Conservation (phyloP, 2,113 vertebrate genomes). For the Indicator maculatus region DNA sequence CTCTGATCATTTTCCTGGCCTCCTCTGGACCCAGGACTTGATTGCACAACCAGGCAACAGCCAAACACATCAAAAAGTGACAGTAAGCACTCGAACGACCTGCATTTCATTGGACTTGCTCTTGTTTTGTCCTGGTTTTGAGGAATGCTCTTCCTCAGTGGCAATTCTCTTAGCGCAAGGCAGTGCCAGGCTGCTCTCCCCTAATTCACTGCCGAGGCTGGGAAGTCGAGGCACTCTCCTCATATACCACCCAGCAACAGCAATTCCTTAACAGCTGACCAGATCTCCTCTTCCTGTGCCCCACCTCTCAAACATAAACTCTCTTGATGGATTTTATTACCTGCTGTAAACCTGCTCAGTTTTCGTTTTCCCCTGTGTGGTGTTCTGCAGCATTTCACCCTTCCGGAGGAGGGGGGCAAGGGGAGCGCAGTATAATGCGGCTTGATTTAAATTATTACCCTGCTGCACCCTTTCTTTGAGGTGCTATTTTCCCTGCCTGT, state of each 20-base stretch:
- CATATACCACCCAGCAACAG: background rate
- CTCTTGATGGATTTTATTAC: slow-evolving; percentile 26
- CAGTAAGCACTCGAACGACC: background rate
- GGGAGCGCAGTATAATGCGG: slow-evolving; percentile 38
- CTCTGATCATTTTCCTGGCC: background rate
- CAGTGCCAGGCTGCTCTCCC: background rate
- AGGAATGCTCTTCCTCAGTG: background rate
- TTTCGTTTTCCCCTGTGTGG: slow-evolving; percentile 19
- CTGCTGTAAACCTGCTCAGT: slow-evolving; percentile 28
- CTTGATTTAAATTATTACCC: slow-evolving; percentile 77
- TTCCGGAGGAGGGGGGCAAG: background rate
- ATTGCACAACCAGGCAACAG: background rate
- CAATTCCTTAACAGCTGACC: background rate
- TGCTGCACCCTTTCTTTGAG: slow-evolving; percentile 62
- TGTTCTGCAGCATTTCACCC: slow-evolving; percentile 36
- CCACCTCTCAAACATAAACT: background rate
- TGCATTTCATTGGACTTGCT: accelerated
- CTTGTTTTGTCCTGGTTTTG: accelerated
- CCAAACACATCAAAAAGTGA: background rate
- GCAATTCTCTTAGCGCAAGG: background rate
- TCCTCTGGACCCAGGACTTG: background rate
- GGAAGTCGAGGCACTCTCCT: background rate
- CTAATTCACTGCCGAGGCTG: background rate
- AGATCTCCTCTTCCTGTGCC: background rate
- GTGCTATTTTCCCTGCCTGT: slow-evolving; percentile 73